These are phyloP conservation scores for Operophtera brumata DNA, from an alignment of 2,888 invertebrate species.

Conservation along the genomic window DNA sequence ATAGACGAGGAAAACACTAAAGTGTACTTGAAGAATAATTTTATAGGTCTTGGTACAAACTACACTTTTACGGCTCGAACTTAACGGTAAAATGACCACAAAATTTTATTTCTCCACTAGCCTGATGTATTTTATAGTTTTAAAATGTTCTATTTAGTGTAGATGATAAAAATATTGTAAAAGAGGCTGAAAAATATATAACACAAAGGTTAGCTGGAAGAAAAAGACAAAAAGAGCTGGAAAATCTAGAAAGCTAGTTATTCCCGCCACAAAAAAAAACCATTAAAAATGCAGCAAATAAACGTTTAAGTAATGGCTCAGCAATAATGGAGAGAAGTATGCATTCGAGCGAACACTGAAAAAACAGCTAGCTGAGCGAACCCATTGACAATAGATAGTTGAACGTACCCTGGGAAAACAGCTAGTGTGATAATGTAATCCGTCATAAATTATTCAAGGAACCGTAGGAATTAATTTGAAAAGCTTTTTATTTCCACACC, in stretches of 20 bases:
- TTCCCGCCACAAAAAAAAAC: too few relatives aligned
- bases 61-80: constrained; percentile 14
- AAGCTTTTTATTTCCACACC: constrained; percentile 47
- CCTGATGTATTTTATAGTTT: constrained; percentile 3
- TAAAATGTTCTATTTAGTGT: not conserved
- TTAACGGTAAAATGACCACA: constrained; percentile 21
- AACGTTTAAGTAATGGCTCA: constrained; percentile 4
- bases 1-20: constrained; percentile 40
- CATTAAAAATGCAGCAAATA: not conserved
- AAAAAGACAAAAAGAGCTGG: too few relatives aligned
- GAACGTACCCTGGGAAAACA: constrained; percentile 42
- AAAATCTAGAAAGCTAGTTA: too few relatives aligned
- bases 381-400: constrained; percentile 42
- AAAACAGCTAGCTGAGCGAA: constrained; percentile 39
- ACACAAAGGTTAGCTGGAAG: too few relatives aligned
- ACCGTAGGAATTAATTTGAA: constrained; percentile 52
- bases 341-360: constrained; percentile 34
- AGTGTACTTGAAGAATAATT: constrained; percentile 41
- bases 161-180: not conserved
- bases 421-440: constrained; percentile 51
- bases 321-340: constrained; percentile 33
- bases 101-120: constrained; percentile 14
- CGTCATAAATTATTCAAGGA: constrained; percentile 54
- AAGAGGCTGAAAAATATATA: not conserved
- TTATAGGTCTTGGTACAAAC: constrained; percentile 40